Conservation (phyloP, 2,888 invertebrate genomes). For the Watsonalla binaria region DNA sequence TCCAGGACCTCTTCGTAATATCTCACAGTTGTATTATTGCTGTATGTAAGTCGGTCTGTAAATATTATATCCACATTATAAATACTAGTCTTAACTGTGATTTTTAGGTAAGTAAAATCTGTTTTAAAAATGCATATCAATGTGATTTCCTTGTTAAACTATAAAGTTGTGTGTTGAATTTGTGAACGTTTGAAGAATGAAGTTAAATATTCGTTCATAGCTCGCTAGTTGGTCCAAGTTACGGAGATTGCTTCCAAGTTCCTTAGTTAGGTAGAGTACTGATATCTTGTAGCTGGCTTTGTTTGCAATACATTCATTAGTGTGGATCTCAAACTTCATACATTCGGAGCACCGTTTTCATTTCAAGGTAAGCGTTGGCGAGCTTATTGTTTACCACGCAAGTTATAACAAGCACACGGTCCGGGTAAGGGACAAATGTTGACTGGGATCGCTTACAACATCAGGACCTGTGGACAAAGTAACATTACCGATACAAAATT, state of each 20-base stretch:
- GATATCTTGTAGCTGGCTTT: constrained; percentile 1
- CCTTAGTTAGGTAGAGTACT: constrained; percentile 2
- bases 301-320: constrained; percentile 1
- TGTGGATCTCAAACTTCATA: neutral
- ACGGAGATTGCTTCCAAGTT: constrained; percentile 5
- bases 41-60: neutral
- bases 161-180: constrained; percentile 20
- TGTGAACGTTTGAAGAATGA: constrained; percentile 13
- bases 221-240: constrained; percentile 9
- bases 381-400: too few species aligned
- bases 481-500: too few species aligned
- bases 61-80: constrained; percentile 10
- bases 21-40: too few species aligned
- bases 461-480: too few species aligned
- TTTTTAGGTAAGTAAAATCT: constrained; percentile 40
- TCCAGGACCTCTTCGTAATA: too few species aligned
- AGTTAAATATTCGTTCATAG: constrained; percentile 7
- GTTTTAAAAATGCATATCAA: constrained; percentile 54
- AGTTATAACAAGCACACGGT: too few species aligned
- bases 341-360: too few species aligned
- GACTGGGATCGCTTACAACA: too few species aligned
- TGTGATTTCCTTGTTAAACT: constrained; percentile 15
- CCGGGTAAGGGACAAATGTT: too few species aligned
- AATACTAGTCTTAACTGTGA: constrained; percentile 70
- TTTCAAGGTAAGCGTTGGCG: too few species aligned